These are phyloP conservation scores for Oscheius sp. DNA, from an alignment of 2,888 invertebrate genomes.

Conservation along the genomic window DNA sequence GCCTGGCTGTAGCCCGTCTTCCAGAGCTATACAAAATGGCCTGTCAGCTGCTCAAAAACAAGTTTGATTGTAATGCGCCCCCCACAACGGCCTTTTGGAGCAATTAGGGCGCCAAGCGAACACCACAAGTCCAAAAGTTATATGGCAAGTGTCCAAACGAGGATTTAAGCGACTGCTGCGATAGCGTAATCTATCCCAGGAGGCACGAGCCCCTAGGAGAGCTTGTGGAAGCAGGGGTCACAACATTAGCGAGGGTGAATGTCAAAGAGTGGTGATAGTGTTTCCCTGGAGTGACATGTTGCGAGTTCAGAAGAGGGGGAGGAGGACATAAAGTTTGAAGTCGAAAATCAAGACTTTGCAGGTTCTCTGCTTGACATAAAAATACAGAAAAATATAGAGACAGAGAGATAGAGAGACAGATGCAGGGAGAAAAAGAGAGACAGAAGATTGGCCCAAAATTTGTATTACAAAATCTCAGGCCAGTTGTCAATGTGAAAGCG, in stretches of 20 bases:
- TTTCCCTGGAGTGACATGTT: constrained; percentile 6
- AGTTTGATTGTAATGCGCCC: no score
- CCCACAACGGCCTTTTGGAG: not conserved
- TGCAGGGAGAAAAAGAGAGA: no score
- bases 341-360: not conserved
- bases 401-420: no score
- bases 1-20: not conserved
- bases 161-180: constrained; percentile 35
- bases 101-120: constrained; percentile 22
- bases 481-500: no score
- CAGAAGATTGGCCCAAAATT: no score
- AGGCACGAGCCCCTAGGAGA: constrained; percentile 2
- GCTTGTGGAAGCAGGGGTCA: constrained; percentile 20
- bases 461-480: no score
- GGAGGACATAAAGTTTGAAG: not conserved
- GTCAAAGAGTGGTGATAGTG: not conserved
- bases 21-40: not conserved
- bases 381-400: no score
- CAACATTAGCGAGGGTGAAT: constrained; percentile 15
- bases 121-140: constrained; percentile 23
- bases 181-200: constrained; percentile 37
- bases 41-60: no score
- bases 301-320: not conserved
- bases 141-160: constrained; percentile 33
- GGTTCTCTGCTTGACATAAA: not conserved